Evolutionary conservation across 2,888 invertebrate species (phyloP).

Genomic region (Cephonodes hylas): DNA sequence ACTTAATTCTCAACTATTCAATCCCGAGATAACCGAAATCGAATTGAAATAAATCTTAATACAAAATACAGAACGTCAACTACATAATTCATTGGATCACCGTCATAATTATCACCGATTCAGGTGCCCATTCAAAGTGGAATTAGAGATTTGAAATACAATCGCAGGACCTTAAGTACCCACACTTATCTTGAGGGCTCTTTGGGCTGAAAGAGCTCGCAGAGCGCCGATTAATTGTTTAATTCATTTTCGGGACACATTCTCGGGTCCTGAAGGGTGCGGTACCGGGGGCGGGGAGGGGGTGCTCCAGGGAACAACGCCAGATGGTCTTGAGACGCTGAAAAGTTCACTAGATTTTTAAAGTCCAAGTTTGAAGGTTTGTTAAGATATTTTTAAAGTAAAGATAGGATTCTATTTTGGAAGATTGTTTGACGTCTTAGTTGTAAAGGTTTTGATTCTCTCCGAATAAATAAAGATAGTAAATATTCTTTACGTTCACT

Average conservation of each 20-base stretch:
- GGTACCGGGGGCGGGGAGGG: background rate
- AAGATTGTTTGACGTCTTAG: background rate
- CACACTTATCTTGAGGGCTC: constrained; percentile 24
- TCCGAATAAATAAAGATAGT: too few relatives aligned
- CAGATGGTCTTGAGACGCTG: background rate
- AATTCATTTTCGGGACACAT: constrained; percentile 41
- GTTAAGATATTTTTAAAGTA: background rate
- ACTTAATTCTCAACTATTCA: background rate
- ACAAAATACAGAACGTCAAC: background rate
- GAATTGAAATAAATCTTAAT: background rate
- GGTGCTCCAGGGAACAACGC: background rate
- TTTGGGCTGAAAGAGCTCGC: constrained; percentile 14
- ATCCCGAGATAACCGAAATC: background rate
- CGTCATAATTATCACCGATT: constrained; percentile 2
- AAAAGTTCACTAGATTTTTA: background rate
- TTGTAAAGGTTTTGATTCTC: too few relatives aligned
- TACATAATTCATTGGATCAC: background rate
- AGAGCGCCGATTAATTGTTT: constrained; percentile 47
- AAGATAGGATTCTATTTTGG: background rate
- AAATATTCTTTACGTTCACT: too few relatives aligned
- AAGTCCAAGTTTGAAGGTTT: background rate
- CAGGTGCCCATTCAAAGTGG: constrained; percentile 4
- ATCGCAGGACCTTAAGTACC: constrained; percentile 11
- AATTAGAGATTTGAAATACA: constrained; percentile 14
- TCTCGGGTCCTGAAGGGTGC: constrained; percentile 5